These are phyloP conservation scores for Dermatophagoides farinae DNA, from an alignment of 1,140 invertebrate genomes.

Conservation along the genomic window DNA sequence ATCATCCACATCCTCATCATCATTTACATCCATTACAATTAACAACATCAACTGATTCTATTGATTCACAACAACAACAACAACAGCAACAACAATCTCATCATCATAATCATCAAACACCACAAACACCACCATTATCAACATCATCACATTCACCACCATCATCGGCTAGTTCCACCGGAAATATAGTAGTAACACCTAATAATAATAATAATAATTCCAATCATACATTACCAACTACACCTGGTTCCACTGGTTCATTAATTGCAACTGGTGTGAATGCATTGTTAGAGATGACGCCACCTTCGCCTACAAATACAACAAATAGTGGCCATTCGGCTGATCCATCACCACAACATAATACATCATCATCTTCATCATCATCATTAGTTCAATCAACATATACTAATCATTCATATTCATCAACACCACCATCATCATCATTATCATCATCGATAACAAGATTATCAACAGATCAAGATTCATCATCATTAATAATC, in stretches of 20 bases:
- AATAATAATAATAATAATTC: background rate
- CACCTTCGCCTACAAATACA: background rate
- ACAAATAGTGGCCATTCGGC: background rate
- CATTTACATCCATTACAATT: background rate
- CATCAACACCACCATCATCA: conserved; percentile 2
- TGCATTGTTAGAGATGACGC: conserved; percentile 8
- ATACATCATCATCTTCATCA: background rate
- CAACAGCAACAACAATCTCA: background rate
- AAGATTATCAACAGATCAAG: background rate
- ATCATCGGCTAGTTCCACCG: background rate
- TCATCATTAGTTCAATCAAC: background rate
- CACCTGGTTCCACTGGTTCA: background rate
- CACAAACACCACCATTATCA: background rate
- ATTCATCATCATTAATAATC: background rate
- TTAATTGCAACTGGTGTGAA: background rate
- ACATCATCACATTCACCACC: background rate
- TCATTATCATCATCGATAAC: background rate
- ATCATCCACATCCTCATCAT: background rate
- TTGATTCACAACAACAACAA: no score
- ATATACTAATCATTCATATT: no score
- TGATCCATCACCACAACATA: background rate
- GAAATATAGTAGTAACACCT: background rate
- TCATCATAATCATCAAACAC: background rate
- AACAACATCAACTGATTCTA: background rate
- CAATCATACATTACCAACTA: background rate